A percentile compares a stretch with the other conserved stretches of the same genome.
Conservation (phyloP, 2,113 vertebrate species). For the Orycteropus afer region DNA sequence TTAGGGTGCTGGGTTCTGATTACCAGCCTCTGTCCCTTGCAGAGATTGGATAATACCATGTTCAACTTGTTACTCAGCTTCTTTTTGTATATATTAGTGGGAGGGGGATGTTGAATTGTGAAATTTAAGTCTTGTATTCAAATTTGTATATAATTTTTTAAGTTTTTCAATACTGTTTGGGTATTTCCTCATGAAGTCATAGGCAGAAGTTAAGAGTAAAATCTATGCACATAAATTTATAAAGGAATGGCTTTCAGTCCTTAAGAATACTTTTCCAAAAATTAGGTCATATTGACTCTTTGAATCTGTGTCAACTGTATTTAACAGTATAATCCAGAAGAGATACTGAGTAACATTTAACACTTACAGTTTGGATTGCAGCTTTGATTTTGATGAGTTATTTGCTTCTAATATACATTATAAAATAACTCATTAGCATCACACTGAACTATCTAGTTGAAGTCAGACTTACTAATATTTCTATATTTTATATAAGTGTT, state of each 20-base stretch:
- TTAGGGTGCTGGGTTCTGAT: background rate
- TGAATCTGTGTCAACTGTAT: background rate
- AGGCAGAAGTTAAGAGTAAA: background rate
- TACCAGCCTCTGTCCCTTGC: background rate
- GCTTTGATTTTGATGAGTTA: background rate
- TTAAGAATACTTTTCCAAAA: background rate
- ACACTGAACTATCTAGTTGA: background rate
- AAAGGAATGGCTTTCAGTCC: background rate
- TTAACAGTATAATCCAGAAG: background rate
- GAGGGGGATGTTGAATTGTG: background rate
- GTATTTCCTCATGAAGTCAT: background rate
- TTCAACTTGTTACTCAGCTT: background rate
- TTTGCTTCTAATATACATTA: background rate
- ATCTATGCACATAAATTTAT: background rate
- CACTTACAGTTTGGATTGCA: background rate
- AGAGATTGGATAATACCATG: background rate
- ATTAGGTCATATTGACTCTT: background rate
- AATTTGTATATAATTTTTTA: background rate
- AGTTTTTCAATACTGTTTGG: background rate
- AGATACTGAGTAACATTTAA: background rate
- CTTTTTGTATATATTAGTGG: background rate
- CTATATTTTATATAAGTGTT: conserved; percentile 21
- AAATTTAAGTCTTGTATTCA: background rate
- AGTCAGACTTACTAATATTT: background rate
- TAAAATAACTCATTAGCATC: background rate